Evolutionary conservation across 2,888 invertebrate species (phyloP).

Genomic region (Chymomyza amoena): DNA sequence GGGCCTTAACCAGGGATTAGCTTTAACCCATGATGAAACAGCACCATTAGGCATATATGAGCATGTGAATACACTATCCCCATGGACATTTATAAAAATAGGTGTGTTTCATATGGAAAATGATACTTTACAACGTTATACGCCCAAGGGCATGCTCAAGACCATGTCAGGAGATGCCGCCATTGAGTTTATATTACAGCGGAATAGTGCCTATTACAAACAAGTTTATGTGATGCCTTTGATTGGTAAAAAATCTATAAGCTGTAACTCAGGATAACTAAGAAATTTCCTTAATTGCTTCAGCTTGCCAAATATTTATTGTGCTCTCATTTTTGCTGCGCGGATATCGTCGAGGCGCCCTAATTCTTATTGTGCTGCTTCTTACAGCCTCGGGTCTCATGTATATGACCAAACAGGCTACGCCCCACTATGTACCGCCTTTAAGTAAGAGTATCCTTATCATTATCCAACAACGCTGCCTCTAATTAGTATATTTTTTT

Average conservation of each 20-base stretch:
- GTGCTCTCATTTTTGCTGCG: conserved; percentile 71
- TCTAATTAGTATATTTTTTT: not conserved
- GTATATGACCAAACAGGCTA: conserved; percentile 72
- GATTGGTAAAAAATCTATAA: conserved; percentile 52
- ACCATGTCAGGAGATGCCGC: conserved; percentile 65
- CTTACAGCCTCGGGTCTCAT: conserved; percentile 70
- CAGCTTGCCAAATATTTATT: conserved; percentile 69
- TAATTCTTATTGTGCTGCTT: conserved; percentile 67
- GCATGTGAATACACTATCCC: conserved; percentile 66
- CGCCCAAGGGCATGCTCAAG: conserved; percentile 51
- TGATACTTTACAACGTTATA: conserved; percentile 49
- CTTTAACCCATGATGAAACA: conserved; percentile 49
- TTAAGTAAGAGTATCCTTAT: conserved; percentile 63
- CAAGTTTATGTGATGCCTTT: conserved; percentile 73
- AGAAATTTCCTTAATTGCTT: not conserved
- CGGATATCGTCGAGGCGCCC: conserved; percentile 69
- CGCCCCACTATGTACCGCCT: conserved; percentile 71
- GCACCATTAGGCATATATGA: conserved; percentile 56
- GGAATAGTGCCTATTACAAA: conserved; percentile 72
- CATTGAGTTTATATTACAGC: conserved; percentile 63
- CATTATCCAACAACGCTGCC: not conserved
- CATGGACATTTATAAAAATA: conserved; percentile 69
- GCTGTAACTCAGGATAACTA: not conserved
- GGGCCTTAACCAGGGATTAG: conserved; percentile 49
- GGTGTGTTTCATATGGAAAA: conserved; percentile 51